Evolutionary conservation across 2,888 invertebrate genomes (phyloP).

Genomic region (Drosophila emarginata): DNA sequence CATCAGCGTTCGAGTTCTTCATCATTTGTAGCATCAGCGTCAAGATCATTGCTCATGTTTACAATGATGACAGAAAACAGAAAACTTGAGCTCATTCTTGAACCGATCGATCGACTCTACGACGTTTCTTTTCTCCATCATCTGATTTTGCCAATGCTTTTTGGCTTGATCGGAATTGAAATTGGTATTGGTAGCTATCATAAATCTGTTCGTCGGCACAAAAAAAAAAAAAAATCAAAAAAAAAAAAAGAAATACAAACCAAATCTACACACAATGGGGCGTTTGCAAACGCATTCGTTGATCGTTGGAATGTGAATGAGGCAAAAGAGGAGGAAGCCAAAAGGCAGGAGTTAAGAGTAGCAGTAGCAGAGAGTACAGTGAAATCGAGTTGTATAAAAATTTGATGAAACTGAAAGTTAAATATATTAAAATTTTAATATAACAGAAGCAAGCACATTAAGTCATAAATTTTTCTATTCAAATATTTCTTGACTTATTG

Average conservation of each 20-base stretch:
- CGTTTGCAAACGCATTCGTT: slow-evolving; percentile 73
- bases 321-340: neutral
- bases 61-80: slow-evolving; percentile 76
- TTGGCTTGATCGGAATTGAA: slow-evolving; percentile 30
- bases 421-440: too few species aligned
- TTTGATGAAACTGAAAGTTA: neutral
- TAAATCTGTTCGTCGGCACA: slow-evolving; percentile 77
- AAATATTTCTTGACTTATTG: too few species aligned
- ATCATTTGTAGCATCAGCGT: slow-evolving; percentile 82
- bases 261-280: slow-evolving; percentile 79
- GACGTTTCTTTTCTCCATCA: slow-evolving; percentile 5
- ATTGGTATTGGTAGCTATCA: slow-evolving; percentile 64
- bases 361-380: neutral
- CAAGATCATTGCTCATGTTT: slow-evolving; percentile 82
- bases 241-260: neutral
- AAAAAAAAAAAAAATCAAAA: slow-evolving; percentile 4
- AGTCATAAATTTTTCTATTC: too few species aligned
- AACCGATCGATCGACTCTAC: too few species aligned
- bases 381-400: neutral
- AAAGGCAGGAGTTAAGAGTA: neutral
- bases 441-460: too few species aligned
- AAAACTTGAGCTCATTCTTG: neutral
- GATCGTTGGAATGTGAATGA: slow-evolving; percentile 42
- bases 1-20: slow-evolving; percentile 78
- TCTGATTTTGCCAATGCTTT: slow-evolving; percentile 8